phyloP scores from a whole-genome alignment of 2,797 vertebrate genomes.

The Melanotaenia maccullochi region DNA sequence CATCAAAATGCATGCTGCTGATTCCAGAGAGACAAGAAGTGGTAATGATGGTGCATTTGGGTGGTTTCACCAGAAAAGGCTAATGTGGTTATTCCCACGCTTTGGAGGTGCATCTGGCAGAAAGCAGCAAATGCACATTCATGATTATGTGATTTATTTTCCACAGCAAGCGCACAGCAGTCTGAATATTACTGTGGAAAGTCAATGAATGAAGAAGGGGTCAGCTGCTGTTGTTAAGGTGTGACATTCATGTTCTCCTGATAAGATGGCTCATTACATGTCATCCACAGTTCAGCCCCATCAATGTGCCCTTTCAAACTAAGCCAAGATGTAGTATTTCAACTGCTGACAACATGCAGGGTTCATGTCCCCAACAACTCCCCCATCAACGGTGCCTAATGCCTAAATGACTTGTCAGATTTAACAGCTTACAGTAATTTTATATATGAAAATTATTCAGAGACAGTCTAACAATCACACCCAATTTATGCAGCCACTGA shows the following conservation, averaged over 20 bases:
- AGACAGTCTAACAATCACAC: neutral
- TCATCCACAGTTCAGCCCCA: constrained; percentile 2
- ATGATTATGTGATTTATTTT: constrained; percentile 44
- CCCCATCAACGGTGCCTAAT: neutral
- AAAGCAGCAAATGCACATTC: constrained; percentile 48
- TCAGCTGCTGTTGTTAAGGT: constrained; percentile 17
- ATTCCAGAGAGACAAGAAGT: constrained; percentile 15
- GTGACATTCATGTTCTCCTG: constrained; percentile 23
- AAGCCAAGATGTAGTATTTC: constrained; percentile 1
- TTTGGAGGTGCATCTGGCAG: constrained; percentile 36
- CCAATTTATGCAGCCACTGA: neutral
- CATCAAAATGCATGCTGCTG: constrained; percentile 42
- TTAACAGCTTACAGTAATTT: neutral
- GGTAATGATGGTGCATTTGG: constrained; percentile 35
- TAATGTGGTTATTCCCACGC: constrained; percentile 59
- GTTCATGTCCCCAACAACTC: neutral
- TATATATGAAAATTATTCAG: neutral
- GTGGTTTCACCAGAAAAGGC: constrained; percentile 53
- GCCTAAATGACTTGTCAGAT: constrained; percentile 19
- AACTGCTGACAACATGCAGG: neutral
- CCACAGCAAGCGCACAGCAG: constrained; percentile 2
- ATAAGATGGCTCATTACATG: neutral
- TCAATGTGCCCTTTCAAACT: neutral
- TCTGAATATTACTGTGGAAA: constrained; percentile 27
- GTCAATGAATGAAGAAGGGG: constrained; percentile 23